Percentiles rank a stretch among this genome's conserved stretches.
These are phyloP conservation scores for Chydorus sphaericus DNA, from an alignment of 2,888 invertebrate genomes.

Conservation along the genomic window DNA sequence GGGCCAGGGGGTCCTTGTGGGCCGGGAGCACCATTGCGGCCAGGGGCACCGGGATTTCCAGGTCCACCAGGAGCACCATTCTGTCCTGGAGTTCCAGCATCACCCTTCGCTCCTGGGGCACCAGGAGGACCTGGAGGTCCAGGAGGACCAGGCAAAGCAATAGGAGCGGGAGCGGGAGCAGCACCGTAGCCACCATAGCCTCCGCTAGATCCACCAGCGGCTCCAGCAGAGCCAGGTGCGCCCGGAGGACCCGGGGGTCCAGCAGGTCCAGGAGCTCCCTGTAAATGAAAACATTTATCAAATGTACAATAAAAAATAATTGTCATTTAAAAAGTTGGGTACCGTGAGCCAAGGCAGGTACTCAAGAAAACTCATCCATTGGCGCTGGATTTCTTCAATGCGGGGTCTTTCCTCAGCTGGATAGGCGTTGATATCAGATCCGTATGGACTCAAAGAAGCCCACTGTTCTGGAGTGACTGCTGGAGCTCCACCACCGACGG, in stretches of 20 bases:
- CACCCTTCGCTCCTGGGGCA: slow-evolving; percentile 53
- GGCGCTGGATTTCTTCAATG: not conserved
- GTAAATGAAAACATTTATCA: not conserved
- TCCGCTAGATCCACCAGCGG: slow-evolving; percentile 1
- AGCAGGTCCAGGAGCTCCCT: not conserved
- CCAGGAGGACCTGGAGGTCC: slow-evolving; percentile 51
- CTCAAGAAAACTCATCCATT: not conserved
- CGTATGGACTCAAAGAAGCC: not conserved
- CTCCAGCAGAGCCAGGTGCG: not conserved
- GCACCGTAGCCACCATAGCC: slow-evolving; percentile 5
- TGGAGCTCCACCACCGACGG: not conserved
- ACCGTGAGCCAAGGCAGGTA: not conserved
- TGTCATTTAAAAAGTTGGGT: not conserved
- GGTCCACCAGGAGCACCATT: slow-evolving; percentile 56
- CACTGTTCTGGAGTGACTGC: not conserved
- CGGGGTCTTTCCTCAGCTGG: not conserved
- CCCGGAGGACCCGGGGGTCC: not conserved
- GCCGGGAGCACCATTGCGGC: slow-evolving; percentile 35
- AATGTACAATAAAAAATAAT: not conserved
- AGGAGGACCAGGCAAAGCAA: not conserved
- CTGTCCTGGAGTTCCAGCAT: slow-evolving; percentile 52
- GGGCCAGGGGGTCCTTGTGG: slow-evolving; percentile 46
- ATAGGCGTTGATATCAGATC: not conserved
- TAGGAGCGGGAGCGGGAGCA: not conserved
- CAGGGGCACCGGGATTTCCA: slow-evolving; percentile 51